Conservation (phyloP, 2,113 vertebrate species). For the Oceanites oceanicus region DNA sequence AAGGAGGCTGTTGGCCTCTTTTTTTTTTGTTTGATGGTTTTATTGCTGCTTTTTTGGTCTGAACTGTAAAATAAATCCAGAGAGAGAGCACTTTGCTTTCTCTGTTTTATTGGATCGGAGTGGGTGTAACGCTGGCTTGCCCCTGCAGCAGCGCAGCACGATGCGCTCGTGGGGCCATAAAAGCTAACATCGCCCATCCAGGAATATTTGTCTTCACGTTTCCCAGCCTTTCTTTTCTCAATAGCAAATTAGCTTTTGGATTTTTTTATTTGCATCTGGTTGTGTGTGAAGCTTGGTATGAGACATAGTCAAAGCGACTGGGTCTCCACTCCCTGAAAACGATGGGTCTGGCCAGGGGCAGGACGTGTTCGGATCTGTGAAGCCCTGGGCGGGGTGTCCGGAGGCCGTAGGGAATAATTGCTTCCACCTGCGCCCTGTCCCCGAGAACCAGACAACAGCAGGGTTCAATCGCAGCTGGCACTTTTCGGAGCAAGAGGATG, state of each 20-base stretch:
- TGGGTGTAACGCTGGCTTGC: neutral
- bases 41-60: conserved; percentile 8
- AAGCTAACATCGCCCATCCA: neutral
- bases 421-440: neutral
- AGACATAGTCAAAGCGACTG: neutral
- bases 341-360: neutral
- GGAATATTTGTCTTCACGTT: neutral
- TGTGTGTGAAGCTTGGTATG: neutral
- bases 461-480: neutral
- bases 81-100: neutral
- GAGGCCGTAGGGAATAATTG: neutral
- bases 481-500: neutral
- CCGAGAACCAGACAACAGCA: neutral
- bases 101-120: neutral
- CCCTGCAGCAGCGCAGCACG: neutral
- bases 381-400: neutral
- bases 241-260: neutral
- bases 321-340: neutral
- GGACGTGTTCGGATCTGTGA: neutral
- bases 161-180: neutral
- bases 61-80: neutral
- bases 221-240: neutral
- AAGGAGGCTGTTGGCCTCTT: neutral
- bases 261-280: neutral
- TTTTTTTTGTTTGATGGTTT: neutral